Evolutionary conservation across 2,888 invertebrate species (phyloP).

Genomic region (Onchidella celtica): DNA sequence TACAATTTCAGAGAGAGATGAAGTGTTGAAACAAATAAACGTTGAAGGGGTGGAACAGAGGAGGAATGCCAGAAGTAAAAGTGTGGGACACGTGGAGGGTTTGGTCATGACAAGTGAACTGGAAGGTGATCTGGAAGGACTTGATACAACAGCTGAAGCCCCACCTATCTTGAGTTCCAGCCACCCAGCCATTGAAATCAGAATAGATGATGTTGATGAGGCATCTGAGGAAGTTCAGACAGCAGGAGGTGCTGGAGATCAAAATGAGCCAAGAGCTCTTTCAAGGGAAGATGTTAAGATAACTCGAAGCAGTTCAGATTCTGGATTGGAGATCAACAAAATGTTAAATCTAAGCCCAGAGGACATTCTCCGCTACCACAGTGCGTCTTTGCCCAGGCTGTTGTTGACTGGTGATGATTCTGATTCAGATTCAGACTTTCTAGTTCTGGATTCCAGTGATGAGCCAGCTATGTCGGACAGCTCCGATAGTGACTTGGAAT

Average conservation of each 20-base stretch:
- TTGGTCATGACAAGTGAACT: background rate
- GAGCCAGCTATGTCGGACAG: constrained; percentile 21
- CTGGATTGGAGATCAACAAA: constrained; percentile 32
- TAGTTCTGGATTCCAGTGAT: constrained; percentile 40
- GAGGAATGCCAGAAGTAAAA: background rate
- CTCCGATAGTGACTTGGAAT: constrained; percentile 4
- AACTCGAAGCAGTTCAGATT: constrained; percentile 34
- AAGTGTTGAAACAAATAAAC: background rate
- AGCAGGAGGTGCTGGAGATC: background rate
- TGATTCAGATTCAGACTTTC: constrained; percentile 40
- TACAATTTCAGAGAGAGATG: background rate
- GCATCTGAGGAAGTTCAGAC: background rate
- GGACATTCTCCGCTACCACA: constrained; percentile 38
- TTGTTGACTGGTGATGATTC: constrained; percentile 15
- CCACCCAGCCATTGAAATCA: constrained; percentile 24
- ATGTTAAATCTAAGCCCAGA: constrained; percentile 22
- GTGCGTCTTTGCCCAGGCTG: constrained; percentile 21
- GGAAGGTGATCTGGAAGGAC: background rate
- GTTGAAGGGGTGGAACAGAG: background rate
- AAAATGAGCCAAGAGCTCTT: background rate
- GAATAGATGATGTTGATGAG: background rate
- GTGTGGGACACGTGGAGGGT: background rate
- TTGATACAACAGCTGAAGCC: background rate
- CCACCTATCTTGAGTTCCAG: background rate
- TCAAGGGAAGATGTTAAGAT: background rate